phyloP scores from a whole-genome alignment of 2,797 vertebrate species.

The Pangasius macronema region DNA sequence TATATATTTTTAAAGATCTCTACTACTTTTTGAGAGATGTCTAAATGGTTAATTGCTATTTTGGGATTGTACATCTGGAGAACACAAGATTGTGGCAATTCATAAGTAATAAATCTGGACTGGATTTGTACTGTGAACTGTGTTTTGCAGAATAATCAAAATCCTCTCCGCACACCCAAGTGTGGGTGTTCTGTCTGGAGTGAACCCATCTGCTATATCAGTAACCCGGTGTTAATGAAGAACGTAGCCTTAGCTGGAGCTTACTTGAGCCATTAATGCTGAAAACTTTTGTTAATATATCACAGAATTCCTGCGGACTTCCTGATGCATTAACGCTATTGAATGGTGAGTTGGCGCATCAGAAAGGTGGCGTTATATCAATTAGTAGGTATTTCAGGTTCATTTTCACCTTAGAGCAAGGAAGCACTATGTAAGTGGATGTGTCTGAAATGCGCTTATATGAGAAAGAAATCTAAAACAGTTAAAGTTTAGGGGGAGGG shows the following conservation, averaged over 20 bases:
- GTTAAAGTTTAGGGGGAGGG: neutral
- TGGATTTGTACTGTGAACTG: neutral
- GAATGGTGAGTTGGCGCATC: neutral
- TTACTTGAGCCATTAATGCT: neutral
- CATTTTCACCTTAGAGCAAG: neutral
- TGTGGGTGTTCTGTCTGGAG: neutral
- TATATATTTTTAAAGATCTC: too few species aligned
- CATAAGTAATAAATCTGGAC: constrained; percentile 6
- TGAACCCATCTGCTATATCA: neutral
- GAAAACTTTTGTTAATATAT: neutral
- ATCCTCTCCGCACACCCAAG: constrained; percentile 3
- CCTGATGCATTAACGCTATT: too few species aligned
- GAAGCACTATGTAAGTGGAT: neutral
- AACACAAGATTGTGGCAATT: neutral
- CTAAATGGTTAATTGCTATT: neutral
- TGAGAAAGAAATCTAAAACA: neutral
- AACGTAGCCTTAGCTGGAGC: neutral
- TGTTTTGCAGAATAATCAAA: neutral
- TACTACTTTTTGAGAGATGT: neutral
- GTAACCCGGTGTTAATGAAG: neutral
- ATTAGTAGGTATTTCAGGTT: neutral
- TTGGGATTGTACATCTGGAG: neutral
- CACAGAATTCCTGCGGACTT: neutral
- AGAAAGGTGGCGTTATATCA: neutral
- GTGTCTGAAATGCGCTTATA: neutral